A percentile compares a stretch with the other conserved stretches of the same genome.
Conservation (phyloP, 2,797 vertebrate genomes). For the Nannoperca australis region DNA sequence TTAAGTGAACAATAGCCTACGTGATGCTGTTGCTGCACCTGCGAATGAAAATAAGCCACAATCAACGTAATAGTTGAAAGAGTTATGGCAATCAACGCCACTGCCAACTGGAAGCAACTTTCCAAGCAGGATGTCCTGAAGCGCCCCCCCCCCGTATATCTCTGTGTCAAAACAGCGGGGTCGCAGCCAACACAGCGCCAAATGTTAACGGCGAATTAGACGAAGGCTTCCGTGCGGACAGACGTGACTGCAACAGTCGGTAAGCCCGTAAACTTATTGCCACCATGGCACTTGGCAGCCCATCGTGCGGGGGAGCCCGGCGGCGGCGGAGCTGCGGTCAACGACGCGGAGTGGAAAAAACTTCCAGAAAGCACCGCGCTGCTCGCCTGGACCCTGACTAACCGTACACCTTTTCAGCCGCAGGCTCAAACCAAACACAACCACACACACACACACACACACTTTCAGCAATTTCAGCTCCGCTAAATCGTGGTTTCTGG, state of each 20-base stretch:
- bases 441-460: too few relatives aligned
- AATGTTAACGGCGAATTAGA: conserved; percentile 37
- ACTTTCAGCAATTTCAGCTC: too few relatives aligned
- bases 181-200: conserved; percentile 41
- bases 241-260: not conserved
- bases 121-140: conserved; percentile 41
- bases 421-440: conserved; percentile 11
- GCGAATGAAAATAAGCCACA: not conserved
- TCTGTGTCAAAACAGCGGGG: conserved; percentile 71
- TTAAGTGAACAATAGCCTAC: not conserved
- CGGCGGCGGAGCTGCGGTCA: conserved; percentile 26
- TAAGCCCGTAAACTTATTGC: conserved; percentile 28
- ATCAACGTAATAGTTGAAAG: not conserved
- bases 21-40: conserved; percentile 20
- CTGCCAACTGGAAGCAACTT: conserved; percentile 23
- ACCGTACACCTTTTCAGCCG: conserved; percentile 21
- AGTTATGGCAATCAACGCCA: not conserved
- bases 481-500: not conserved
- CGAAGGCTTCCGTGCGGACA: not conserved
- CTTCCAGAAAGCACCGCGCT: conserved; percentile 62
- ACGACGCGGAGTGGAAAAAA: conserved; percentile 57
- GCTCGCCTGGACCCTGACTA: conserved; percentile 22
- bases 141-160: conserved; percentile 38
- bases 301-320: conserved; percentile 20
- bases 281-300: conserved; percentile 68